phyloP scores from a whole-genome alignment of 2,888 invertebrate genomes.

The Parapristionchus giblindavisi region DNA sequence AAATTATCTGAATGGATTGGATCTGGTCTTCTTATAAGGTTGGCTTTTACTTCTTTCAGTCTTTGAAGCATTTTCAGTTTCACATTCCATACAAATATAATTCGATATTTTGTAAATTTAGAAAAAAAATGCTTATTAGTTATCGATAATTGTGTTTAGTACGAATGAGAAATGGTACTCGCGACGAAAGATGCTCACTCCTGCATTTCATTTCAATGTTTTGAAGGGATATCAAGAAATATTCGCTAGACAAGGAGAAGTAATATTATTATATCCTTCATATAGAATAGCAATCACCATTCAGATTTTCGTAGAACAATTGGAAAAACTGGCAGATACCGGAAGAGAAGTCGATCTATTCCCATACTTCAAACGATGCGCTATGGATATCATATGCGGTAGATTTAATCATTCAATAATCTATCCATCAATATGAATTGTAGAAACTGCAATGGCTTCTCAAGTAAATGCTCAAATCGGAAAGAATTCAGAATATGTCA shows the following conservation, averaged over 20 bases:
- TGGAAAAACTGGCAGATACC: conserved; percentile 65
- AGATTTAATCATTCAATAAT: too few species aligned
- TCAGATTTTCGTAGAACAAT: conserved; percentile 66
- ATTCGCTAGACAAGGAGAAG: conserved; percentile 20
- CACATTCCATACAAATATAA: too few species aligned
- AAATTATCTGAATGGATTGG: conserved; percentile 72
- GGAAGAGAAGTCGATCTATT: conserved; percentile 71
- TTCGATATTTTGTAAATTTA: too few species aligned
- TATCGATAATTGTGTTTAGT: conserved; percentile 36
- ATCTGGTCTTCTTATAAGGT: conserved; percentile 70
- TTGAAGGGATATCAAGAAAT: conserved; percentile 68
- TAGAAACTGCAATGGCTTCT: conserved; percentile 35
- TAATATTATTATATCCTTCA: not conserved
- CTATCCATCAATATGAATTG: too few species aligned
- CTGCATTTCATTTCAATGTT: conserved; percentile 74
- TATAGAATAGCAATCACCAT: too few species aligned
- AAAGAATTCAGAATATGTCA: conserved; percentile 23
- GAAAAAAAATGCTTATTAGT: too few species aligned
- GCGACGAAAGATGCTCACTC: conserved; percentile 72
- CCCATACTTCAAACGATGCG: conserved; percentile 72
- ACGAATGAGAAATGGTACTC: conserved; percentile 72
- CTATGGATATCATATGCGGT: conserved; percentile 72
- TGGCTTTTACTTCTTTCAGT: not conserved
- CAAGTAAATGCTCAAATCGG: conserved; percentile 24
- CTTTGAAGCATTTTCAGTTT: not conserved